A percentile compares a stretch with the other conserved stretches of the same genome.
Evolutionary conservation across 2,113 vertebrate species (phyloP).

Genomic region (Lethenteron camtschaticum): DNA sequence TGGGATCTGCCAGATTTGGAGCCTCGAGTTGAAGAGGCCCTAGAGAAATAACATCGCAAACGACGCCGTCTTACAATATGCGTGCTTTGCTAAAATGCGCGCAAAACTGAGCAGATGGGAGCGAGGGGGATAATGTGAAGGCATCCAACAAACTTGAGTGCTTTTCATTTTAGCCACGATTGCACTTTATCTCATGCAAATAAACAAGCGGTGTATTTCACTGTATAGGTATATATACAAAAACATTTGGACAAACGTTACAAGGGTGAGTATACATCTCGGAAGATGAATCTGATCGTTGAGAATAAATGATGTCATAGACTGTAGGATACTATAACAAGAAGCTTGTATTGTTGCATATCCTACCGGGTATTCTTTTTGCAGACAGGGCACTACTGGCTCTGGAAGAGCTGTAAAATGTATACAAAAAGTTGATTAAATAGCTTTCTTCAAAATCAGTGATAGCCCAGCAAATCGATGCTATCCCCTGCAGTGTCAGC

Average conservation of each 20-base stretch:
- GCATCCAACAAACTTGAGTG: not conserved
- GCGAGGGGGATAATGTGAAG: not conserved
- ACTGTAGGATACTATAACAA: conserved; percentile 21
- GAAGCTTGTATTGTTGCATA: too few species aligned
- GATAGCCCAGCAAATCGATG: too few species aligned
- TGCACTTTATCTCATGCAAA: not conserved
- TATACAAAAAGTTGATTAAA: conserved; percentile 9
- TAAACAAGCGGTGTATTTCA: not conserved
- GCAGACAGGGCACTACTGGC: conserved; percentile 72
- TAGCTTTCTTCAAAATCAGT: too few species aligned
- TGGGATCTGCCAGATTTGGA: not conserved
- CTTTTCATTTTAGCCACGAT: not conserved
- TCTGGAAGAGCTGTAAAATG: conserved; percentile 43
- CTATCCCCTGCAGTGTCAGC: too few species aligned
- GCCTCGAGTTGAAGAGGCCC: not conserved
- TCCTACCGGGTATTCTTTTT: conserved; percentile 72
- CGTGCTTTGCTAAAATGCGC: too few species aligned
- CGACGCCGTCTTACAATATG: too few species aligned
- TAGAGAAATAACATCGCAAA: not conserved
- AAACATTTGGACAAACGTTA: not conserved
- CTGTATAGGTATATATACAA: not conserved
- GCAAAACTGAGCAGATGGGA: too few species aligned
- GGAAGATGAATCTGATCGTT: conserved; percentile 14
- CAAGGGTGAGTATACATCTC: conserved; percentile 12
- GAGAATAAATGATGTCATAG: conserved; percentile 15